These are phyloP conservation scores for Theocolax elegans DNA, from an alignment of 1,140 invertebrate species.

Conservation along the genomic window DNA sequence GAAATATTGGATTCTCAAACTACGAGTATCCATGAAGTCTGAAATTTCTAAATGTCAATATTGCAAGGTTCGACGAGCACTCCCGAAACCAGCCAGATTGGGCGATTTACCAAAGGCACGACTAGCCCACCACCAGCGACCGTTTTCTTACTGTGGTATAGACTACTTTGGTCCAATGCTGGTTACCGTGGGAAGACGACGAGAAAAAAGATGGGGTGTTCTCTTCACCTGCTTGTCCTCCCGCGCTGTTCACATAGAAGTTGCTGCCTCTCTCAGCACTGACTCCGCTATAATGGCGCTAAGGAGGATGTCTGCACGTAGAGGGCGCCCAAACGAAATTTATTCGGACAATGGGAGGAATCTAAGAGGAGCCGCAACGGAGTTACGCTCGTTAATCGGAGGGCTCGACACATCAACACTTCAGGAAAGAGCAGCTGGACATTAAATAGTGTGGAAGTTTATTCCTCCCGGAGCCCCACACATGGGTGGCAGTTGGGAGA, in stretches of 20 bases:
- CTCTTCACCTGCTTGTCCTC: constrained; percentile 51
- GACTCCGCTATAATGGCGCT: constrained; percentile 48
- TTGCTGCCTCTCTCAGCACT: constrained; percentile 40
- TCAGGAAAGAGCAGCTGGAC: background rate
- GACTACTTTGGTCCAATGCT: constrained; percentile 55
- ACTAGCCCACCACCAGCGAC: constrained; percentile 31
- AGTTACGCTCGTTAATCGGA: background rate
- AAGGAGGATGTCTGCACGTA: constrained; percentile 44
- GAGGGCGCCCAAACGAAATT: constrained; percentile 35
- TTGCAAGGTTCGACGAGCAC: background rate
- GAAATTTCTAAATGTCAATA: background rate
- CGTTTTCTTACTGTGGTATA: constrained; percentile 50
- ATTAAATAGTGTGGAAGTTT: constrained; percentile 5
- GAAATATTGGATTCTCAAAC: constrained; percentile 42
- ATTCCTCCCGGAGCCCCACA: background rate
- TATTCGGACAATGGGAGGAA: constrained; percentile 53
- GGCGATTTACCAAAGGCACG: constrained; percentile 18
- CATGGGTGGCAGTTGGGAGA: constrained; percentile 10
- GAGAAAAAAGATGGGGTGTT: constrained; percentile 53
- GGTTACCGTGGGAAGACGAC: constrained; percentile 43
- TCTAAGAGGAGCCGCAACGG: constrained; percentile 10
- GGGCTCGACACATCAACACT: constrained; percentile 22
- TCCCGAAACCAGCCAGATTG: constrained; percentile 35
- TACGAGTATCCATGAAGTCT: constrained; percentile 30
- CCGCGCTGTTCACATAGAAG: constrained; percentile 48